Base-by-base conservation (phyloP, 1,140 invertebrate species). In the Brachionus paranguensis region DNA sequence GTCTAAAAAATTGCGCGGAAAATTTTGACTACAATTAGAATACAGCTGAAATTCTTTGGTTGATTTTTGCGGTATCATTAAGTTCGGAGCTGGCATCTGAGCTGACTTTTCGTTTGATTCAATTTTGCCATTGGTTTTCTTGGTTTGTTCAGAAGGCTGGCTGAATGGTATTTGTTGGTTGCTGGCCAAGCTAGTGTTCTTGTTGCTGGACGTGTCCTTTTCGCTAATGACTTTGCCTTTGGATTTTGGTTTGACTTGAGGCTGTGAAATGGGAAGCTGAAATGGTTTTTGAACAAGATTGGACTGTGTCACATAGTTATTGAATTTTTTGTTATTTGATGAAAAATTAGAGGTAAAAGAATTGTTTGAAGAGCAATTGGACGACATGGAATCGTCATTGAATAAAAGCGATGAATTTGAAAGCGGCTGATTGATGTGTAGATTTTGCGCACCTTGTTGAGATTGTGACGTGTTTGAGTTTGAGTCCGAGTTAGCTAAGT, bases 351-450 rank as follows among this genome's bases (percentile, higher is more conserved):
- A 81, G 5, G 78, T 41, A 81, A 45, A 68, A 6, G 78, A 81
- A 60, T 81, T 43, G 37, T 60, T 81, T 64, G 78, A 81, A 11
- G 78, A 81, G 33, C 53, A 64, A 27, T 81, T 81, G 11, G 78
- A 81, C 6, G 78, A 81, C 78, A 81, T 81, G n/a, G 78, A 81
- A 60, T 81, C 78, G n/a, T 81, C 78, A 37, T 81, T 81, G 68
- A 76, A 27, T 11, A 76, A 50, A 14, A 76, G 10, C 4, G 68
- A 72, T 72, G 68, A 72, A 43, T 72, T 72, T 4, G 68, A 72
- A 43, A 43, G 68, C 17, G 68, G 68, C 17, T 72, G 68, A 4
- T 43, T n/a, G 6, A 72, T 20, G 17, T 43, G 68, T 68, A 33
- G 6, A 68, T 68, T 33, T 45, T 43, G 33, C 20, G 45, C 11